Evolutionary conservation across 30 jellyfish, hydroid and myxozoan genomes (phyloP), one percentile per base, ranked within the genome.

Genomic region (Clytia hemisphaerica): DNA sequence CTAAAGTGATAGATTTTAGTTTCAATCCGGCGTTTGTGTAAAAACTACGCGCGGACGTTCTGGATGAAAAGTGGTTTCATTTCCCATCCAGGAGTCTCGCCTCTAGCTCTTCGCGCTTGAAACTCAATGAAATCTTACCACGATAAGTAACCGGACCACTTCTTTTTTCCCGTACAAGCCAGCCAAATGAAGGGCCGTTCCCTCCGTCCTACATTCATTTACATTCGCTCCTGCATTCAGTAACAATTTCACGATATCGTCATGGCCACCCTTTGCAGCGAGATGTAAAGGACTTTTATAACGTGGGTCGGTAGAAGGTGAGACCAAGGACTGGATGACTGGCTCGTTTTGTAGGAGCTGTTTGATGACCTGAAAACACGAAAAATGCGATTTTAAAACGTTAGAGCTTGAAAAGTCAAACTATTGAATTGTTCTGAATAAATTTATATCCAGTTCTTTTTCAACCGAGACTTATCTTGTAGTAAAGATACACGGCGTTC

Each of bases 251-350:
- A 73, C 83, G 49, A 85, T 82, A 24, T 78, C 96, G 58, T 27
- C 86, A 68, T 85, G 96, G 12, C 96, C 96, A 19, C 92, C 79
- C 60, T 78, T 85, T 12, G 94, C 91, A 14, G 96, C 88, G 28
- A 85, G 53, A 72, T 85, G 96, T 68, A 85, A 46, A 4, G 96
- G 96, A 18, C 76, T 67, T 48, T 85, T 77, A 57, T 64, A 75
- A 19, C 90, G 24, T 5, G 84, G 67, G 62, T 85, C 89, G 18
- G 57, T n/a, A 12, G 77, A 73, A 38, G 72, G 69, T 31, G 78
- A 76, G 29, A 72, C 66, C 9, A 85, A 73, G 84, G 78, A 67
- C 34, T 58, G 77, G 34, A 76, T 55, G 5, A 85, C 91, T 36
- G 65, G 80, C 10, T 85, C 96, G 3, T 82, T 63, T 70, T 45